Conservation (phyloP, 2,797 vertebrate genomes). For the Ammospiza maritima region DNA sequence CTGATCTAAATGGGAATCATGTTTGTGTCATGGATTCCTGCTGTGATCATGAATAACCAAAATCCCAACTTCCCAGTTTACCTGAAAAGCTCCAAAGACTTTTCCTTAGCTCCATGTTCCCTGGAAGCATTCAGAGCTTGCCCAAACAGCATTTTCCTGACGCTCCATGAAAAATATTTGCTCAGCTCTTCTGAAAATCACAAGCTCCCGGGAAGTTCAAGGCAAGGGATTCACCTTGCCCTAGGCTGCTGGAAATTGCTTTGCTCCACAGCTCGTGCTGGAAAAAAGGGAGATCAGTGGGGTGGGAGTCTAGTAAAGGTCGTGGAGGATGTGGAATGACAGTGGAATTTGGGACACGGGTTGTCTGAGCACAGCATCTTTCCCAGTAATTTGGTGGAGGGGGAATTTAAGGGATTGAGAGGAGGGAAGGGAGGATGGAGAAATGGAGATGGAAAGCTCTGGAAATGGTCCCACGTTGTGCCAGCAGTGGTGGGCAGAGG, state of each 20-base stretch:
- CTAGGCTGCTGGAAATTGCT: slow-evolving; percentile 58
- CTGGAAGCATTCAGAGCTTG: not conserved
- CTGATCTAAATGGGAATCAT: not conserved
- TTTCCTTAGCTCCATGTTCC: not conserved
- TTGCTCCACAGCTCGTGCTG: slow-evolving; percentile 22
- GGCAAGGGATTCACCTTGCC: slow-evolving; percentile 55
- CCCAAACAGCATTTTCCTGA: slow-evolving; percentile 24
- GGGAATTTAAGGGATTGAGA: not conserved
- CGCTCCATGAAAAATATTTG: slow-evolving; percentile 17
- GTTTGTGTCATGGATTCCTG: not conserved
- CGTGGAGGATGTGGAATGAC: not conserved
- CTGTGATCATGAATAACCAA: not conserved
- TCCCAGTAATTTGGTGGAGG: not conserved
- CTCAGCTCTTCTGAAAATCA: slow-evolving; percentile 58
- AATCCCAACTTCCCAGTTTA: not conserved
- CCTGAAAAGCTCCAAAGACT: not conserved
- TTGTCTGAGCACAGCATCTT: not conserved
- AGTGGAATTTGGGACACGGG: not conserved
- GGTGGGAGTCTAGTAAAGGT: not conserved
- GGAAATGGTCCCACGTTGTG: not conserved
- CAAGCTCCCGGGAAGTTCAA: not conserved
- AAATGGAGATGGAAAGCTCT: not conserved
- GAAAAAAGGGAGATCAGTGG: not conserved
- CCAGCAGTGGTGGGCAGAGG: not conserved
- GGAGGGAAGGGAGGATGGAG: not conserved